These are phyloP conservation scores for Tricholaema leucomelas DNA, from an alignment of 2,113 vertebrate genomes.

Conservation along the genomic window DNA sequence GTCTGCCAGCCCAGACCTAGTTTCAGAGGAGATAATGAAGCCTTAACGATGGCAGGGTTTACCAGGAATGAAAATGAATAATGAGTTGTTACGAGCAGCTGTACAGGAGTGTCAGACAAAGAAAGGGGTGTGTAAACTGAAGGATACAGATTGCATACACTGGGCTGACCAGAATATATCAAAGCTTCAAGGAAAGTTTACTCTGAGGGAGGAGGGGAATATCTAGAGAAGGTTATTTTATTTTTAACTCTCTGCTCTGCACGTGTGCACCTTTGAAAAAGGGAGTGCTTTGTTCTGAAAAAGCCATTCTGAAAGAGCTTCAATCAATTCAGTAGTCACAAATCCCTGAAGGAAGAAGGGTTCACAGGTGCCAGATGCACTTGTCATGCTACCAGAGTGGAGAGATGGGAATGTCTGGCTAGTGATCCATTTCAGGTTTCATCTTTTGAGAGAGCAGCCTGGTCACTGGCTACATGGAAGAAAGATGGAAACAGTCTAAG, in stretches of 20 bases:
- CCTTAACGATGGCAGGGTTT: background rate
- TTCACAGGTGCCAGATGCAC: constrained; percentile 46
- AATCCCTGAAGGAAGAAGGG: constrained; percentile 29
- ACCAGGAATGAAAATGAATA: background rate
- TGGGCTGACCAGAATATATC: background rate
- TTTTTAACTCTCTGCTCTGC: constrained; percentile 41
- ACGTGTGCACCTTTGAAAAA: constrained; percentile 43
- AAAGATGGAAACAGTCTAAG: constrained; percentile 9
- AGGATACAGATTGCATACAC: background rate
- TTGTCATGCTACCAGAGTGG: constrained; percentile 44
- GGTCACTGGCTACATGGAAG: background rate
- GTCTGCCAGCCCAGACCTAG: background rate
- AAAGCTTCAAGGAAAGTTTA: background rate
- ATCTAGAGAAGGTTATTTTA: constrained; percentile 34
- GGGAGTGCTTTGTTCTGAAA: constrained; percentile 22
- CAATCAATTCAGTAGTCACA: constrained; percentile 12
- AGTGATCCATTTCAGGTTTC: constrained; percentile 46
- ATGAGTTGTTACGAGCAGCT: background rate
- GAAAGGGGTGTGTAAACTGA: background rate
- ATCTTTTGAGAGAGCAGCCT: background rate
- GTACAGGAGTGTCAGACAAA: background rate
- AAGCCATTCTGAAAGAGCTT: background rate
- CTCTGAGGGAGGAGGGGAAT: background rate
- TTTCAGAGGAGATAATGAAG: background rate
- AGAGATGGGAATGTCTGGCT: constrained; percentile 42